These are phyloP conservation scores for Pardosa pseudoannulata DNA, from an alignment of 2,888 invertebrate genomes.

Conservation along the genomic window DNA sequence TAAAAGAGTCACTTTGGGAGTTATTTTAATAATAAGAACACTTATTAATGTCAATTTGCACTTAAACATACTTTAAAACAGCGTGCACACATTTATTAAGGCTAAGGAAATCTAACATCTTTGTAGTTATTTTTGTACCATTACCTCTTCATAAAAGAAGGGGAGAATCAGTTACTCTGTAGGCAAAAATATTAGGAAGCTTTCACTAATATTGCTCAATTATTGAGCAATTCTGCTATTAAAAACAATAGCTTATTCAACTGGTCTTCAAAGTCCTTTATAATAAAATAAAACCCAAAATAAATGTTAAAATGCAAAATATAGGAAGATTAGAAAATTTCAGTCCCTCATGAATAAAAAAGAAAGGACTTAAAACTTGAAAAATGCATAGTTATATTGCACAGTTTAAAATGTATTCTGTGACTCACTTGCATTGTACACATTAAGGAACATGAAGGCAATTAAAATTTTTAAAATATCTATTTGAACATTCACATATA, in stretches of 20 bases:
- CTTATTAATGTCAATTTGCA: not conserved
- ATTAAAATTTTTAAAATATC: slow-evolving; percentile 53
- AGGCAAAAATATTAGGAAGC: slow-evolving; percentile 18
- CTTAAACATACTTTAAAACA: not conserved
- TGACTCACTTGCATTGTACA: slow-evolving; percentile 39
- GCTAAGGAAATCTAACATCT: slow-evolving; percentile 26
- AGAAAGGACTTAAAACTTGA: slow-evolving; percentile 4
- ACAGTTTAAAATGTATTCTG: slow-evolving; percentile 28
- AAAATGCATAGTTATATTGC: slow-evolving; percentile 43
- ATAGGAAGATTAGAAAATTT: slow-evolving; percentile 7
- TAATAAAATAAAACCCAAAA: not conserved
- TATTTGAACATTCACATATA: slow-evolving; percentile 68
- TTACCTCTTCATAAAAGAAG: slow-evolving; percentile 13
- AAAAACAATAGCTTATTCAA: slow-evolving; percentile 26
- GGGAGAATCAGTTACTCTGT: not conserved
- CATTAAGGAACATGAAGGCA: slow-evolving; percentile 63
- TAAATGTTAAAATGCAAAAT: not conserved
- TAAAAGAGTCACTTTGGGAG: not conserved
- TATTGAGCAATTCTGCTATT: slow-evolving; percentile 4
- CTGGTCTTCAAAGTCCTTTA: not conserved
- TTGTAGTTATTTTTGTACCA: slow-evolving; percentile 29
- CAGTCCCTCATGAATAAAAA: not conserved
- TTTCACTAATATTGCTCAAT: slow-evolving; percentile 1
- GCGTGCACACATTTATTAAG: slow-evolving; percentile 19
- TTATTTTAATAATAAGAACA: too few relatives aligned